Conservation (phyloP, 2,888 invertebrate species). For the Tetragonula carbonaria region DNA sequence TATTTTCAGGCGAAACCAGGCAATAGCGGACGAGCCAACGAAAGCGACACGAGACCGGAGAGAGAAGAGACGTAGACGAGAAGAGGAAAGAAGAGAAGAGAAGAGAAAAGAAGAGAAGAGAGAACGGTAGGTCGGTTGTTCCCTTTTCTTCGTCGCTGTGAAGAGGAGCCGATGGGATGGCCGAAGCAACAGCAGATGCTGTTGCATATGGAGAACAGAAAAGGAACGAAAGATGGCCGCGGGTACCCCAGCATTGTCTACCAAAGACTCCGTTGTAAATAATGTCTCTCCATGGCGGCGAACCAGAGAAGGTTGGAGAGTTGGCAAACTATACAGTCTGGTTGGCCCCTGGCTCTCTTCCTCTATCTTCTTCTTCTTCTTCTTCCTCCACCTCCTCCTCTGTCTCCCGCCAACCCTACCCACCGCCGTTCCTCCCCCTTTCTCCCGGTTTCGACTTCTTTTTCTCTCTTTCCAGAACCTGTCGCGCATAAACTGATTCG, state of each 20-base stretch:
- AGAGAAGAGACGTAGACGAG: background rate
- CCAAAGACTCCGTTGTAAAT: conserved; percentile 80
- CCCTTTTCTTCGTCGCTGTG: conserved; percentile 42
- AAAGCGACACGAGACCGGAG: background rate
- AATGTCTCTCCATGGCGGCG: conserved; percentile 79
- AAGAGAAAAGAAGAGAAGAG: conserved; percentile 11
- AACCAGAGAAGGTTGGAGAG: conserved; percentile 73
- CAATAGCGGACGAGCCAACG: conserved; percentile 3
- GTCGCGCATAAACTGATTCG: conserved; percentile 82
- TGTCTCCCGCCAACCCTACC: conserved; percentile 19
- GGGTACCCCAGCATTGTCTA: conserved; percentile 80
- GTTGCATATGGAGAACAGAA: conserved; percentile 83
- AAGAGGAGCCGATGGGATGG: conserved; percentile 60
- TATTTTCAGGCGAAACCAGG: conserved; percentile 17
- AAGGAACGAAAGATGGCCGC: conserved; percentile 81
- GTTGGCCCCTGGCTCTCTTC: conserved; percentile 73
- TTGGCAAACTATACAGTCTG: conserved; percentile 76
- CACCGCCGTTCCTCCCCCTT: conserved; percentile 26
- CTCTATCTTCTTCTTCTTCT: conserved; percentile 44
- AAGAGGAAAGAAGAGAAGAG: background rate
- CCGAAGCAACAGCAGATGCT: conserved; percentile 75
- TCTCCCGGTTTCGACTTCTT: conserved; percentile 53
- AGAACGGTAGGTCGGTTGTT: conserved; percentile 13
- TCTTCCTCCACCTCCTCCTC: conserved; percentile 25
- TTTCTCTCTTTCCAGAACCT: conserved; percentile 77